Evolutionary conservation across 2,888 invertebrate genomes (phyloP), one percentile per base, ranked within the genome.

Genomic region (Spilarctia lutea): DNA sequence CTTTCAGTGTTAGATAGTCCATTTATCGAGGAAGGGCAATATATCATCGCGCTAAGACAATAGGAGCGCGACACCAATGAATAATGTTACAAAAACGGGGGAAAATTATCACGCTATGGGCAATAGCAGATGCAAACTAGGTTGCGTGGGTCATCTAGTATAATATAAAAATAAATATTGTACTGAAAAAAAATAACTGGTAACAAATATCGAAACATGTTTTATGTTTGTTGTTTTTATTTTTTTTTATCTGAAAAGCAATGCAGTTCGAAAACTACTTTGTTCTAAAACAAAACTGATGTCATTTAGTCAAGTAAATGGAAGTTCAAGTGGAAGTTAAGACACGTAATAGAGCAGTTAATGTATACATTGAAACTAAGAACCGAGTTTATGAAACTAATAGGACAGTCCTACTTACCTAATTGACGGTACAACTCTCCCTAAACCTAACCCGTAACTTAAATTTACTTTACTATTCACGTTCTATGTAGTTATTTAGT

Each of bases 301-400:
- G 30, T 27, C 60, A 60, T 30, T 27, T 63, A 18, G 30, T 18
- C 7, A 30, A 63, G 18, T 30, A 63, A 8, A 30, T n/a, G 2
- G n/a, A n/a, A 63, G 63, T 63, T 30, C 20, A 30, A 63, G 16
- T 18, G 30, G 18, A 30, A 8, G n/a, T 63, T 24, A 16, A 27
- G 45, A 42, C 30, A 33, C 4, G 30, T 18, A 27, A 68, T n/a
- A 10, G 18, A 30, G 45, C 24, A 20, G 30, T 48, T 68, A 30
- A 68, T 68, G 30, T 68, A 30, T 33, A 30, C 33, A 68, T 48
- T 42, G 3, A 20, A 68, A 68, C 48, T 48, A 68, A 68, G 68
- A 30, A 68, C 48, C 7, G 6, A 45, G 30, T 68, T 45, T 2
- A 45, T 6, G 13, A 30, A 30, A 63, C 30, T 63, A 63, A 63